phyloP scores from a whole-genome alignment of 2,797 vertebrate genomes.

The Tragelaphus eurycerus region DNA sequence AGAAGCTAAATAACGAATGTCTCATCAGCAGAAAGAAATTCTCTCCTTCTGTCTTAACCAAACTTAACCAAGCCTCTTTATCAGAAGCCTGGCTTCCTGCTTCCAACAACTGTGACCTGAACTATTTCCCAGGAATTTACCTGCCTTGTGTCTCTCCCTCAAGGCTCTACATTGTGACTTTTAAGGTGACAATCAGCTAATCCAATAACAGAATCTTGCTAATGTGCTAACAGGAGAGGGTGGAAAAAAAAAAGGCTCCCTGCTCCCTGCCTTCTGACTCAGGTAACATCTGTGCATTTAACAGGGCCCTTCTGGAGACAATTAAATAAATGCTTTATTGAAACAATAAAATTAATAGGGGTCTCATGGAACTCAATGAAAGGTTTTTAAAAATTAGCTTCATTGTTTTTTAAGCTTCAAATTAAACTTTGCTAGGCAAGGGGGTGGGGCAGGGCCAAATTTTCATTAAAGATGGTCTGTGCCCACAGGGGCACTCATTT shows the following conservation, averaged over 20 bases:
- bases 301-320: constrained; percentile 76
- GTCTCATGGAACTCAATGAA: constrained; percentile 75
- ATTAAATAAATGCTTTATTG: constrained; percentile 78
- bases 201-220: constrained; percentile 66
- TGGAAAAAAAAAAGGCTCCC: not conserved
- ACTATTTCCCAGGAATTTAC: not conserved
- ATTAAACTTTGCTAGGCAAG: constrained; percentile 58
- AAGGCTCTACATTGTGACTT: constrained; percentile 37
- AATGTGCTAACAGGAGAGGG: constrained; percentile 62
- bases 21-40: not conserved
- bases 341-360: constrained; percentile 79
- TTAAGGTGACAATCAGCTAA: constrained; percentile 72
- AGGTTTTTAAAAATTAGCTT: constrained; percentile 76
- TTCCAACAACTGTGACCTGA: not conserved
- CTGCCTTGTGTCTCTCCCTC: constrained; percentile 3
- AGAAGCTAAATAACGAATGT: not conserved
- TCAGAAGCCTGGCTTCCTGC: not conserved
- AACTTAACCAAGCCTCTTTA: not conserved
- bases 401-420: constrained; percentile 74
- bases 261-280: constrained; percentile 54
- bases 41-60: not conserved
- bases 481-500: not conserved
- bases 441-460: not conserved
- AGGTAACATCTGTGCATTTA: constrained; percentile 77
- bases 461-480: constrained; percentile 36